These are phyloP conservation scores for Radopholus similis DNA, from an alignment of 1,140 invertebrate species.

Conservation along the genomic window DNA sequence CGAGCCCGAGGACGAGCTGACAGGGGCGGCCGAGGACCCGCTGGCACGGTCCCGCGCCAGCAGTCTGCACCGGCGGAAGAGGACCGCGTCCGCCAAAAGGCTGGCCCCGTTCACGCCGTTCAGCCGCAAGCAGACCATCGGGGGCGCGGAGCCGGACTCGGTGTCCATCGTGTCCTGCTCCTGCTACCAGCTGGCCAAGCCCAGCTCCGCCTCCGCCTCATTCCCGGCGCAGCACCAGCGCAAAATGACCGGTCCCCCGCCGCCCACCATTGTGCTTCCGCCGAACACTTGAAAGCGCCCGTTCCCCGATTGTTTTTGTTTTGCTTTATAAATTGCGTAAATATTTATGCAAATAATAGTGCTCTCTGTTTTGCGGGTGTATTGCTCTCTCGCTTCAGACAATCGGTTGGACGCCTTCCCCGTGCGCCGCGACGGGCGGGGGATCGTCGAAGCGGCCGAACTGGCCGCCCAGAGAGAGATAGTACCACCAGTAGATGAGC, in stretches of 20 bases:
- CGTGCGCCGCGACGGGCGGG: not conserved
- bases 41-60: constrained; percentile 1
- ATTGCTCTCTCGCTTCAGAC: not conserved
- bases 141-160: constrained; percentile 17
- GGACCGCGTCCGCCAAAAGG: too few relatives aligned
- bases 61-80: not conserved
- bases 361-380: not conserved
- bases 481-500: constrained; percentile 50
- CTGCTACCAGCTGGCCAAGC: constrained; percentile 60
- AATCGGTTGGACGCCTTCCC: not conserved
- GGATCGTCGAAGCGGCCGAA: not conserved
- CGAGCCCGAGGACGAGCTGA: constrained; percentile 19
- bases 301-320: not conserved
- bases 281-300: not conserved
- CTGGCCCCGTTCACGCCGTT: constrained; percentile 7
- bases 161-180: constrained; percentile 49
- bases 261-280: too few relatives aligned
- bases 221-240: not conserved
- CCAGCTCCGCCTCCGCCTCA: not conserved
- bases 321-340: not conserved
- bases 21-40: constrained; percentile 16
- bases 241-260: not conserved
- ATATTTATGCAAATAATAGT: too few relatives aligned
- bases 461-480: constrained; percentile 12
- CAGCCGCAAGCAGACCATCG: not conserved